Conservation (phyloP, 2,888 invertebrate species). For the Eupithecia tripunctaria region DNA sequence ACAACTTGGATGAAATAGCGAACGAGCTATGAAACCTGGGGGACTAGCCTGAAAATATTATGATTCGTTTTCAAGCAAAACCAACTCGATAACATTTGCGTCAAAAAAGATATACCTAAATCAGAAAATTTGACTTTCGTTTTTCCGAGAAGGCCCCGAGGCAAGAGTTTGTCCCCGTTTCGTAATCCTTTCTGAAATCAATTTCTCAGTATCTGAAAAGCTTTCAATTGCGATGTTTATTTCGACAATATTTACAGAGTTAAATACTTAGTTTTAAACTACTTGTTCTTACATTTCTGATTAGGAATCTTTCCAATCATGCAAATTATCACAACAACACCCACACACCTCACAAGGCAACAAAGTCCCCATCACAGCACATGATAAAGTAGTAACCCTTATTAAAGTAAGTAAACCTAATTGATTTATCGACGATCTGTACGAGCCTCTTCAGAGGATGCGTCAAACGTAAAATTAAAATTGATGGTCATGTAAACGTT, state of each 20-base stretch:
- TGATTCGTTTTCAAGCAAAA: too few species aligned
- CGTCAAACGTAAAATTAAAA: conserved; percentile 75
- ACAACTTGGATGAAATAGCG: conserved; percentile 6
- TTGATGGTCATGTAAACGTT: conserved; percentile 80
- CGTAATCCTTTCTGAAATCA: background rate
- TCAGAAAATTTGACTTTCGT: too few species aligned
- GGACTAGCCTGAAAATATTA: too few species aligned
- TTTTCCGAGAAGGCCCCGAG: too few species aligned
- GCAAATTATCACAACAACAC: background rate
- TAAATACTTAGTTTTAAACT: background rate
- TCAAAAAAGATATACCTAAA: too few species aligned
- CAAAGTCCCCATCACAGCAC: background rate
- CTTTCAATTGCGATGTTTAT: background rate
- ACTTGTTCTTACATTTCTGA: background rate
- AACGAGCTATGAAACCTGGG: background rate
- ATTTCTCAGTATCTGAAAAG: background rate
- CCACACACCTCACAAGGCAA: background rate
- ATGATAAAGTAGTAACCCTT: background rate
- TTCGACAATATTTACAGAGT: background rate
- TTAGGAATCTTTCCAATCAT: background rate
- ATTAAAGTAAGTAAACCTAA: conserved; percentile 54
- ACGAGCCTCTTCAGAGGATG: conserved; percentile 17
- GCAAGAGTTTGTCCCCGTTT: too few species aligned
- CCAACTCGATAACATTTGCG: background rate
- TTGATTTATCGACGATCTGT: conserved; percentile 68